Base-by-base conservation (phyloP, 1,140 invertebrate genomes). In the Charaxes varanes region DNA sequence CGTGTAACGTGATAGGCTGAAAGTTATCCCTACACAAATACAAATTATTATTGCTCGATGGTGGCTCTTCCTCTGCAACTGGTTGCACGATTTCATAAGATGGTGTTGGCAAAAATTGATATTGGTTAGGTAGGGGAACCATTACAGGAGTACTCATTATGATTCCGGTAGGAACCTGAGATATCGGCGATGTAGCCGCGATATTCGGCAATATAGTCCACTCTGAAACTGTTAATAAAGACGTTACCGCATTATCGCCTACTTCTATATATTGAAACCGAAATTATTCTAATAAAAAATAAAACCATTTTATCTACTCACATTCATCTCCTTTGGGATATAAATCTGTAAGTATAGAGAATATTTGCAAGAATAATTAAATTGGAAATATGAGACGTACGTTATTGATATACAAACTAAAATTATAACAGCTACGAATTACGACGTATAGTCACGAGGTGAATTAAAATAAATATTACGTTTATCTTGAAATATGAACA, bases 1-100 rank as follows among this genome's bases (percentile, higher is more conserved):
- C 58, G 1, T 11, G 13, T 0, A 56, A 44, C 4, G 53, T 34
- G 37, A 79, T 66, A 12, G 48, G 37, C 26, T 64, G 55, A 44
- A 80, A 77, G 49, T 78, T 54, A 13, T 74, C 70, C 35, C 72
- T 76, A 51, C 78, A 82, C 28, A 82, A 37, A 35, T 65, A 82
- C 14, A 82, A 48, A 19, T 41, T 62, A 41, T 58, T 50, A 0
- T 33, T 35, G 2, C 37, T 43, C 33, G 28, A 53, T 36, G 14
- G 37, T 1, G 12, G 12, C 4, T 26, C 26, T 10, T 36, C 16
- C 0, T 21, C 23, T 11, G 23, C 6, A 6, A 43, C 10, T 1
- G 21, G 7, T 27, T 47, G 18, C 1, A 28, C 13, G 2, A 19
- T n/a, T 11, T 53, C 36, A 28, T 46, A 51, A 0, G 38, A 10